Percentiles rank a stretch among this genome's conserved stretches.
phyloP scores from a whole-genome alignment of 2,113 vertebrate species.

The Myrmophylax atrothorax region DNA sequence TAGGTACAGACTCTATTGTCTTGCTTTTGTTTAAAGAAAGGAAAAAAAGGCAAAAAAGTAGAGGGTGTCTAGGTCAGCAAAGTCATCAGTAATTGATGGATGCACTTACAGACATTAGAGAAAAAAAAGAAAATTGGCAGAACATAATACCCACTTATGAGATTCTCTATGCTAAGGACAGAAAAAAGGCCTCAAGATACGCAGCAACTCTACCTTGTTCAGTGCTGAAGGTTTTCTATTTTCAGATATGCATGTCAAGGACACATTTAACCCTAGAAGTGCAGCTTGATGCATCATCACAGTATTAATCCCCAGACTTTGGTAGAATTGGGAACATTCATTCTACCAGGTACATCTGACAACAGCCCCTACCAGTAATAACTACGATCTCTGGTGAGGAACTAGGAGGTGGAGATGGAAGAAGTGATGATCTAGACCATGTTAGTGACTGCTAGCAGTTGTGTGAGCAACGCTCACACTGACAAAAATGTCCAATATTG shows the following conservation, averaged over 20 bases:
- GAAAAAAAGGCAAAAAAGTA: neutral
- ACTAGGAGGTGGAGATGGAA: neutral
- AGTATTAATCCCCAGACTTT: neutral
- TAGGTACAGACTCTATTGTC: conserved; percentile 7
- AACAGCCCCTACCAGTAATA: neutral
- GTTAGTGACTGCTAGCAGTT: neutral
- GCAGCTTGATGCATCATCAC: neutral
- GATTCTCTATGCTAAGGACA: neutral
- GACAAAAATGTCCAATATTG: neutral
- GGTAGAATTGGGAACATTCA: neutral
- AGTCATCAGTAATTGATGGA: conserved; percentile 47
- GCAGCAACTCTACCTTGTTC: neutral
- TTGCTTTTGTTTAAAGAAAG: conserved; percentile 39
- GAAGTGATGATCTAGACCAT: neutral
- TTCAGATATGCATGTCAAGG: conserved; percentile 1
- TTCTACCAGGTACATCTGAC: neutral
- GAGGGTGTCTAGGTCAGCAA: conserved; percentile 28
- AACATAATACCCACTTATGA: neutral
- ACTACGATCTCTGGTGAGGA: neutral
- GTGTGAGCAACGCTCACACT: neutral
- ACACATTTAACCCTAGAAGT: conserved; percentile 5
- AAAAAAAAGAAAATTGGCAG: conserved; percentile 28
- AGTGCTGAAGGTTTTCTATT: neutral
- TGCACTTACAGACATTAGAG: conserved; percentile 13
- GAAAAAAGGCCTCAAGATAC: conserved; percentile 21